A percentile compares a stretch with the other conserved stretches of the same genome.
These are phyloP conservation scores for Cyprinella venusta DNA, from an alignment of 2,797 vertebrate genomes.

Conservation along the genomic window DNA sequence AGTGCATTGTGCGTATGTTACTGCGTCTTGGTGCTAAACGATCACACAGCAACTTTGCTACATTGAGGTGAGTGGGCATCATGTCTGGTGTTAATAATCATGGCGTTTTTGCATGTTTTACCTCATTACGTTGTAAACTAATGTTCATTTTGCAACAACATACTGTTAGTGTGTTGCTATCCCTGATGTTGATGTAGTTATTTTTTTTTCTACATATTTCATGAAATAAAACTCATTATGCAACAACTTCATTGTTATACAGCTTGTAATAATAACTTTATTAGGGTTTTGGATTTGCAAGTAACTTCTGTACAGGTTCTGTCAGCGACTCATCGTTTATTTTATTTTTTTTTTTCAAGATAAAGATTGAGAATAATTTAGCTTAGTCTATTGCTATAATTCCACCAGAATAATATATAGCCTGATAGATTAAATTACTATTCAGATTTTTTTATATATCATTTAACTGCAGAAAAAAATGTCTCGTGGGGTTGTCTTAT, in stretches of 20 bases:
- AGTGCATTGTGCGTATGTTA: neutral
- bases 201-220: neutral
- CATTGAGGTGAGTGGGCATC: slow-evolving; percentile 6
- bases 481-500: neutral
- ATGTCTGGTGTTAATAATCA: neutral
- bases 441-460: neutral
- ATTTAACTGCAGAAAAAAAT: neutral
- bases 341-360: neutral
- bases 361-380: neutral
- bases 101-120: neutral
- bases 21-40: neutral
- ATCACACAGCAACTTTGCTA: neutral
- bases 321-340: neutral
- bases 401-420: neutral
- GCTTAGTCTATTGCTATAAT: neutral
- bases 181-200: neutral
- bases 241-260: neutral
- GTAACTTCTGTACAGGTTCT: neutral
- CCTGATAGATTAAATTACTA: neutral
- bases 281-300: neutral
- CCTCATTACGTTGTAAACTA: neutral
- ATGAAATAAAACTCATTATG: neutral
- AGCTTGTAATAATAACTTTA: neutral
- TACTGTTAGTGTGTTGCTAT: neutral
- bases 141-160: neutral